Conservation (phyloP, 2,113 vertebrate genomes). For the Syngnathus typhle region DNA sequence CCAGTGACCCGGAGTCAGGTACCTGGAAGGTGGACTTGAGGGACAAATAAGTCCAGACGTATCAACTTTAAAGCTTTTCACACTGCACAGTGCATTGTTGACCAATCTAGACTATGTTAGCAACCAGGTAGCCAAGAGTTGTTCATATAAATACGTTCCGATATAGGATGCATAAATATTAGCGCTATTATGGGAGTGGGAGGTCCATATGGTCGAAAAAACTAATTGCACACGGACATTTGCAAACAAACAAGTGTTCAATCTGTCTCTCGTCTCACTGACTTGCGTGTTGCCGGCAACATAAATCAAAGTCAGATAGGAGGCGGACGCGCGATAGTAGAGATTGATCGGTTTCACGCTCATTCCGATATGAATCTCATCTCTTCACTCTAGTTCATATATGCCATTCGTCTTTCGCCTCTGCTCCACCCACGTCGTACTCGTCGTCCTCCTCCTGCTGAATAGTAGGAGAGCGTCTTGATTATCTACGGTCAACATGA, state of each 20-base stretch:
- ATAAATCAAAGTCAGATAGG: slow-evolving; percentile 55
- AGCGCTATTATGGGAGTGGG: slow-evolving; percentile 1
- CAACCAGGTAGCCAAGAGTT: too few species aligned
- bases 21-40: background rate
- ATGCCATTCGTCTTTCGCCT: slow-evolving; percentile 42
- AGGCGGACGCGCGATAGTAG: slow-evolving; percentile 32
- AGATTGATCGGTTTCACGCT: slow-evolving; percentile 25
- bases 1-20: slow-evolving; percentile 56
- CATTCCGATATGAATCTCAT: slow-evolving; percentile 52
- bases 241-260: slow-evolving; percentile 38
- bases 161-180: background rate
- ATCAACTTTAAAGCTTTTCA: background rate
- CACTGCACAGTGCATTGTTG: background rate
- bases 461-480: background rate
- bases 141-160: too few species aligned
- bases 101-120: background rate
- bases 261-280: background rate
- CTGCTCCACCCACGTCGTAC: slow-evolving; percentile 26
- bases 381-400: slow-evolving; percentile 40
- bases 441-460: background rate
- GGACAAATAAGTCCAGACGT: slow-evolving; percentile 34
- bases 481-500: background rate
- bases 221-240: slow-evolving; percentile 10
- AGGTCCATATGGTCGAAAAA: background rate
- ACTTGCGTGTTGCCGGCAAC: slow-evolving; percentile 16